Evolutionary conservation across 2,888 invertebrate species (phyloP), one percentile per base, ranked within the genome.

Genomic region (Adela reaumurella): DNA sequence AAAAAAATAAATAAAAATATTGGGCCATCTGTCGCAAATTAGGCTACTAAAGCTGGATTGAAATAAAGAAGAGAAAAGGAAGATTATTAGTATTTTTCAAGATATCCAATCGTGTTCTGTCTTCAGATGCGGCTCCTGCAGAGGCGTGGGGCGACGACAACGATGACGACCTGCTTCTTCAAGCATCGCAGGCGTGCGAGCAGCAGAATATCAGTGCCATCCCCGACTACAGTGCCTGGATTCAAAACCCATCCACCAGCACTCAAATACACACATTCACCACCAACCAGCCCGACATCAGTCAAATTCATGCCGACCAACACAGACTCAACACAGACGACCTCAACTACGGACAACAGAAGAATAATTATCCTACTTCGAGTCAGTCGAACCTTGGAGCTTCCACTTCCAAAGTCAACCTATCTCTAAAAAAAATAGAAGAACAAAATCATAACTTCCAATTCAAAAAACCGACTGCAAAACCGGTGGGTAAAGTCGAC

Each of bases 111-210:
- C 24, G 4, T 8, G 8, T 24, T 8, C 24, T 24, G 24, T 24
- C 8, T 24, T 20, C 16, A 19, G 35, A 20, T 42, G 43, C 17
- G n/a, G 46, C 20, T 14, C 35, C 19, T 18, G 53, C 54, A 24
- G 64, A 69, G 49, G 66, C 58, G 47, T 79, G 79, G 79, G 79
- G 73, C 11, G 77, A 80, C 51, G 79, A 78, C 42, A 70, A 68
- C 58, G 78, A 79, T 19, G 78, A 79, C 43, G 76, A 78, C 57
- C 72, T 80, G 29, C 60, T 80, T 0, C 62, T 80, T 10, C 59
- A 77, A 55, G 79, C 76, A 1, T 79, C 78, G 51, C 79, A 79
- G 54, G 79, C 68, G 1, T 78, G 74, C 52, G 80, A 80, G 51
- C 62, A 76, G 19, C 62, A 61, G 35, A 61, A 66, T 43, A 52